Evolutionary conservation across 1,140 invertebrate species (phyloP).

Genomic region (Drosophila pseudoananassae): DNA sequence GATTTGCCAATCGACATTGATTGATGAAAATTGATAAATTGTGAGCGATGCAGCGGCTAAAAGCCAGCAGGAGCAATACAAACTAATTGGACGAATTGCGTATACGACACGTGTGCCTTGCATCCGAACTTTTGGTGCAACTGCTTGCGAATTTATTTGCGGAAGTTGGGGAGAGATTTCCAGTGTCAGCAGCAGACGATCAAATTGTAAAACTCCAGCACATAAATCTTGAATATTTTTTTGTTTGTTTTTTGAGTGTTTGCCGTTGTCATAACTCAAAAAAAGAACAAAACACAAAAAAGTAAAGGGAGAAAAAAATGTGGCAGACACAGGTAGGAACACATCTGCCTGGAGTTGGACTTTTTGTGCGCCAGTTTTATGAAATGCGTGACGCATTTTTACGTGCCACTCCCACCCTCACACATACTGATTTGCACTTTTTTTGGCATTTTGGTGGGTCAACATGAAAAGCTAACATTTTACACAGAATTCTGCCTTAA

Average conservation of each 20-base stretch:
- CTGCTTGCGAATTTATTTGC: conserved; percentile 65
- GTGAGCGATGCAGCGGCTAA: conserved; percentile 24
- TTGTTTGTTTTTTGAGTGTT: conserved; percentile 39
- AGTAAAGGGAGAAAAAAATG: background rate
- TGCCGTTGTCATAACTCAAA: conserved; percentile 60
- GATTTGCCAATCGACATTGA: conserved; percentile 71
- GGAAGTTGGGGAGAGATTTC: conserved; percentile 51
- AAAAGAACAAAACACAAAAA: background rate
- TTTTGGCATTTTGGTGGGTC: conserved; percentile 24
- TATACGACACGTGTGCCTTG: conserved; percentile 53
- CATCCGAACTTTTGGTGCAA: conserved; percentile 38
- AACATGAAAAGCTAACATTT: conserved; percentile 64
- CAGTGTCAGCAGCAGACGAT: conserved; percentile 73
- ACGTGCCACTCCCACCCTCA: conserved; percentile 30
- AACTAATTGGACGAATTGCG: conserved; percentile 61
- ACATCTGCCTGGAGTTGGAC: conserved; percentile 54
- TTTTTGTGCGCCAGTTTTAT: conserved; percentile 52
- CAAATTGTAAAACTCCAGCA: conserved; percentile 75
- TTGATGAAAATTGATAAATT: conserved; percentile 77
- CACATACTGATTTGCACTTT: conserved; percentile 27
- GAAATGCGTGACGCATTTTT: conserved; percentile 76
- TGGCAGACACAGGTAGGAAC: conserved; percentile 12
- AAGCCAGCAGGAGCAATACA: conserved; percentile 16
- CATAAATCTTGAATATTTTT: conserved; percentile 71
- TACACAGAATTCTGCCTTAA: conserved; percentile 52